These are phyloP conservation scores for Coregonus ussuriensis DNA, from an alignment of 2,797 vertebrate species.

Conservation along the genomic window DNA sequence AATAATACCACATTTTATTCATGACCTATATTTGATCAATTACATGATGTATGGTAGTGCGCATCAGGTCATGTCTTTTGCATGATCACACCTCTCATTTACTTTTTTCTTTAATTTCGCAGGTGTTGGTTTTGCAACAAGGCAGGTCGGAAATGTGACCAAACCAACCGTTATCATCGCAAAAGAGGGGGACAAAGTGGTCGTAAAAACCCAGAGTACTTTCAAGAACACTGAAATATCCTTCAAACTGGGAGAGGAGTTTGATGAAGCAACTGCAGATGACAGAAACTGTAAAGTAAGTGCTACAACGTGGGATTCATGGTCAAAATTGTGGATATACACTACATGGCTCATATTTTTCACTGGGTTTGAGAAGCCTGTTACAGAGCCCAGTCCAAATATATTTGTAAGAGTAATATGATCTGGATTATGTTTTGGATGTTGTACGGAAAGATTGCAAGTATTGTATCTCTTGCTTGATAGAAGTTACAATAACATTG, in stretches of 20 bases:
- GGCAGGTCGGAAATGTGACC: slow-evolving; percentile 90
- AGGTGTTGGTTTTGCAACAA: slow-evolving; percentile 90
- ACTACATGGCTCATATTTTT: background rate
- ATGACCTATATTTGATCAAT: background rate
- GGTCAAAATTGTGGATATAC: background rate
- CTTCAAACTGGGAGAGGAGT: slow-evolving; percentile 91
- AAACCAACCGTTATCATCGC: slow-evolving; percentile 91
- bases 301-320: background rate
- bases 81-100: background rate
- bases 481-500: background rate
- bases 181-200: slow-evolving; percentile 85
- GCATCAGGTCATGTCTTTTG: background rate
- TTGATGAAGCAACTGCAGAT: slow-evolving; percentile 87
- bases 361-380: background rate
- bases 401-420: background rate
- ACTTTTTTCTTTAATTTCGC: background rate
- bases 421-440: background rate
- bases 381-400: background rate
- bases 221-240: slow-evolving; percentile 91
- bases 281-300: slow-evolving; percentile 93
- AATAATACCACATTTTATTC: background rate
- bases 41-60: background rate
- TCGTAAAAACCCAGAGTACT: slow-evolving; percentile 85
- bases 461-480: background rate
- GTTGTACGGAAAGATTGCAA: background rate